These are phyloP conservation scores for Sycophila sp. DNA, from an alignment of 1,140 invertebrate species.

Conservation along the genomic window DNA sequence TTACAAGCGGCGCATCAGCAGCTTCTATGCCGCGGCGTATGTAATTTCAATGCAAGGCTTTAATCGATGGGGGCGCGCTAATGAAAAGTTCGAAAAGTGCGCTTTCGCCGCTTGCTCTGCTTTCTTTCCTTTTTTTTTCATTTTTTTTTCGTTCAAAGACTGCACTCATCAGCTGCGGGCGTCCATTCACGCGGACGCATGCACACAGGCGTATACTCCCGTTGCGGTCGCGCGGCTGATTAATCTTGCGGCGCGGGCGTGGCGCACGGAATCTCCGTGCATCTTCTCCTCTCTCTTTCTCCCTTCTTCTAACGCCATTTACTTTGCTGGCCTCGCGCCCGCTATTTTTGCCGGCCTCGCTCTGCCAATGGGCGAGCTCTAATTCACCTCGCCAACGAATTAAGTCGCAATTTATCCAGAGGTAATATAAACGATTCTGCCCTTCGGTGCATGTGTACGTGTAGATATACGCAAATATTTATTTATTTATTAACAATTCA, in stretches of 20 bases:
- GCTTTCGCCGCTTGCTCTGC: no score
- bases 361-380: slow-evolving; percentile 1
- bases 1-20: no score
- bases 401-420: slow-evolving; percentile 19
- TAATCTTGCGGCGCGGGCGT: slow-evolving; percentile 34
- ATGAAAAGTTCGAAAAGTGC: no score
- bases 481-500: no score
- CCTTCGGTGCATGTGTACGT: not conserved
- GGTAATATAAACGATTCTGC: not conserved
- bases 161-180: no score
- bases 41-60: no score
- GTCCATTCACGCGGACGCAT: not conserved
- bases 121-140: no score
- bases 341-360: slow-evolving; percentile 18
- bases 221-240: slow-evolving; percentile 23
- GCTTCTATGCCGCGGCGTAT: no score
- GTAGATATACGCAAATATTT: no score
- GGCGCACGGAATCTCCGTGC: not conserved
- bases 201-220: not conserved
- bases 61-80: no score
- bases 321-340: slow-evolving; percentile 18
- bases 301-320: slow-evolving; percentile 3
- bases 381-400: slow-evolving; percentile 20
- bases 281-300: not conserved
- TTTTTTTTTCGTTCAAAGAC: no score